Evolutionary conservation across 2,888 invertebrate species (phyloP).

Genomic region (Ernsta delagoae): DNA sequence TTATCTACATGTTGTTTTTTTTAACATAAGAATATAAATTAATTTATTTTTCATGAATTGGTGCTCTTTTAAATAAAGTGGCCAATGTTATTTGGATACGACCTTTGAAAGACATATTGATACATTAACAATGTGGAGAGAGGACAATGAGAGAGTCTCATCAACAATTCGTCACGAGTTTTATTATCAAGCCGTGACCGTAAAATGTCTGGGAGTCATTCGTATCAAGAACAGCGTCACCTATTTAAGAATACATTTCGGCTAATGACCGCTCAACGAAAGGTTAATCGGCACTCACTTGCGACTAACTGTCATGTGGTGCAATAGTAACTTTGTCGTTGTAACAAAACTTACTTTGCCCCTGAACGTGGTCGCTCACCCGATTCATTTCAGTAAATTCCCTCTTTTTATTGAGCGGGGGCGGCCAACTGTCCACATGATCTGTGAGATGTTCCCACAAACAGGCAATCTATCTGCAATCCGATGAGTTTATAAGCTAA

Average conservation of each 20-base stretch:
- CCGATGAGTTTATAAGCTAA: constrained; percentile 27
- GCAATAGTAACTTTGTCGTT: constrained; percentile 62
- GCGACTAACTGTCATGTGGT: constrained; percentile 65
- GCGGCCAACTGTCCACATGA: constrained; percentile 65
- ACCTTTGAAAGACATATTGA: constrained; percentile 44
- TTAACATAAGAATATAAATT: no score
- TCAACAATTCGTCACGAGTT: constrained; percentile 62
- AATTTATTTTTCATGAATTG: no score
- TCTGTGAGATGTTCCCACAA: constrained; percentile 62
- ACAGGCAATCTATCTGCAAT: constrained; percentile 60
- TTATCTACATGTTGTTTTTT: no score
- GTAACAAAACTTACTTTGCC: constrained; percentile 55
- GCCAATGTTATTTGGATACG: constrained; percentile 37
- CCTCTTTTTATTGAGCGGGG: constrained; percentile 71
- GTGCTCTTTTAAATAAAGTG: constrained; percentile 3
- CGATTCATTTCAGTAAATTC: constrained; percentile 63
- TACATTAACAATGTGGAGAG: constrained; percentile 53
- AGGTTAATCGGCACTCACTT: constrained; percentile 78
- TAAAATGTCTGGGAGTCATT: constrained; percentile 66
- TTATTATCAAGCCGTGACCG: constrained; percentile 62
- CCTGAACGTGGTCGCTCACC: constrained; percentile 80
- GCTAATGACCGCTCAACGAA: constrained; percentile 69
- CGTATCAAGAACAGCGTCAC: constrained; percentile 61
- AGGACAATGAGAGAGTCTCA: constrained; percentile 52
- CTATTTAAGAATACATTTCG: constrained; percentile 62